Conservation (phyloP, 2,888 invertebrate genomes). For the Drosophila vallismaia region DNA sequence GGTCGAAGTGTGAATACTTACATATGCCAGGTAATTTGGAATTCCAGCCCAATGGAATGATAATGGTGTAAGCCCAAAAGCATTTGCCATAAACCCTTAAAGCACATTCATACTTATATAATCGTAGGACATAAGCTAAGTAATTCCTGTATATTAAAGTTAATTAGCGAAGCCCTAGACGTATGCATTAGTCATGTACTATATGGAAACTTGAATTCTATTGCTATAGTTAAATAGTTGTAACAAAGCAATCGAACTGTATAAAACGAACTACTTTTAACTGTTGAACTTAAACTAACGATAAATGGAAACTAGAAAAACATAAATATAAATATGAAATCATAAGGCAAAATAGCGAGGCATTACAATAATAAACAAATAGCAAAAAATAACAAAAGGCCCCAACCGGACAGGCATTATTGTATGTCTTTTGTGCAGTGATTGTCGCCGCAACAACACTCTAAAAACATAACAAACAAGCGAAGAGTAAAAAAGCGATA, state of each 20-base stretch:
- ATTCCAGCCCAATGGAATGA: conserved; percentile 32
- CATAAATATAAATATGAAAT: conserved; percentile 43
- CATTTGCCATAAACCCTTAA: conserved; percentile 43
- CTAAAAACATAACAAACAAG: conserved; percentile 22
- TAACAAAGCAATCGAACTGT: conserved; percentile 71
- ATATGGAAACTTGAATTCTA: conserved; percentile 24
- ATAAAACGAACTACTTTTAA: conserved; percentile 60
- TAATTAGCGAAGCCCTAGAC: conserved; percentile 60
- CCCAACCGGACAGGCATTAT: conserved; percentile 9
- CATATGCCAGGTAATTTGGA: conserved; percentile 60
- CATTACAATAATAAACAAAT: conserved; percentile 50
- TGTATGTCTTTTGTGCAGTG: conserved; percentile 34
- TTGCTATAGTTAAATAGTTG: conserved; percentile 44
- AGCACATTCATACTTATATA: conserved; percentile 22
- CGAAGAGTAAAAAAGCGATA: conserved; percentile 51
- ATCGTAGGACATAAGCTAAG: conserved; percentile 53
- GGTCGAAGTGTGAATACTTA: conserved; percentile 37
- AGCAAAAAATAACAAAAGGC: conserved; percentile 31
- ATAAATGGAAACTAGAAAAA: conserved; percentile 47
- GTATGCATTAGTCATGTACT: conserved; percentile 24
- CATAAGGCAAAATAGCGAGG: conserved; percentile 50
- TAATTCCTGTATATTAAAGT: conserved; percentile 70
- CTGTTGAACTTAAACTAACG: conserved; percentile 51
- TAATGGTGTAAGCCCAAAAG: conserved; percentile 47
- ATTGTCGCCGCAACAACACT: conserved; percentile 18